A percentile compares a stretch with the other conserved stretches of the same genome.
Evolutionary conservation across 2,113 vertebrate species (phyloP).

Genomic region (Brevimyrus niger): DNA sequence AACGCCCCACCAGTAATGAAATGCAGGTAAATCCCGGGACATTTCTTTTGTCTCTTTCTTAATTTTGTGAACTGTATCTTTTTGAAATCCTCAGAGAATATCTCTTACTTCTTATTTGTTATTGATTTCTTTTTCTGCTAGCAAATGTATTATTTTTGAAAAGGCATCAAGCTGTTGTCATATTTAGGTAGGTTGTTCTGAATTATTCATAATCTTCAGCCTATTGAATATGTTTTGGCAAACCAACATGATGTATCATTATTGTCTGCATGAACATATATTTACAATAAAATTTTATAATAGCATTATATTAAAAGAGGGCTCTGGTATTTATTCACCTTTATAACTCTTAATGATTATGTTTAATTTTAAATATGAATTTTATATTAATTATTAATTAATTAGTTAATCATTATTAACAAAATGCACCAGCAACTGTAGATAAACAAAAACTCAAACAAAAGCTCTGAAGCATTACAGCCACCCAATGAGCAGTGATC

Average conservation of each 20-base stretch:
- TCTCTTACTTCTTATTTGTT: slow-evolving; percentile 91
- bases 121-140: slow-evolving; percentile 70
- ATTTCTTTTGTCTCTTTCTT: slow-evolving; percentile 70
- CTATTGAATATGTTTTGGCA: neutral
- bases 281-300: neutral
- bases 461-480: neutral
- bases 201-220: slow-evolving; percentile 25
- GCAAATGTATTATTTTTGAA: slow-evolving; percentile 83
- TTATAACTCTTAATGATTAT: neutral
- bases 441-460: too few species aligned
- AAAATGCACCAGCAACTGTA: neutral
- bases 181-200: slow-evolving; percentile 45
- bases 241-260: neutral
- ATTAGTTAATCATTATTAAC: neutral
- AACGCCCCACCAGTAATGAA: slow-evolving; percentile 73
- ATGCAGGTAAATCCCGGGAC: slow-evolving; percentile 75
- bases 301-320: neutral
- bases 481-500: neutral
- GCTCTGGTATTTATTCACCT: neutral
- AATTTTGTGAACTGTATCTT: slow-evolving; percentile 92
- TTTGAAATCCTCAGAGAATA: slow-evolving; percentile 67
- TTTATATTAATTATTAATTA: too few species aligned
- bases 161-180: slow-evolving; percentile 61
- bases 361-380: too few species aligned
- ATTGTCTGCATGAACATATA: neutral